phyloP scores from a whole-genome alignment of 2,888 invertebrate species.

The Pomacea canaliculata region DNA sequence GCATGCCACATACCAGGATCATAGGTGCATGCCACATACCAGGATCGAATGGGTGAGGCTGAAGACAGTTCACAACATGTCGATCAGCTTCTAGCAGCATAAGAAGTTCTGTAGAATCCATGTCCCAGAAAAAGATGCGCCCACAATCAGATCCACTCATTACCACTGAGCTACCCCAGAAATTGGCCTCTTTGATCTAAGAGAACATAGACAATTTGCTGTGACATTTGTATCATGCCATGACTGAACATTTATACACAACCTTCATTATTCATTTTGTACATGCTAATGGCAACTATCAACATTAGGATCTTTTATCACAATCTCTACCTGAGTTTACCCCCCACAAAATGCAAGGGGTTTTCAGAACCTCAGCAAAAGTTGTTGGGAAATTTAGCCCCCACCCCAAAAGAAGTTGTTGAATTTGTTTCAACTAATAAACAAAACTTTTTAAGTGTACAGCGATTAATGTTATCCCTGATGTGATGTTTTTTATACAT shows the following conservation, averaged over 20 bases:
- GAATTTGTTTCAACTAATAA: too few relatives aligned
- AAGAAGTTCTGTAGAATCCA: slow-evolving; percentile 78
- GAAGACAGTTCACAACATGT: slow-evolving; percentile 85
- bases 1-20: slow-evolving; percentile 68
- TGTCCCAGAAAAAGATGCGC: slow-evolving; percentile 86
- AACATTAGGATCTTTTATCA: too few relatives aligned
- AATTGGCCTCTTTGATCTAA: slow-evolving; percentile 88
- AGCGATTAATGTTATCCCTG: too few relatives aligned
- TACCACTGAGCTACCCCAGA: slow-evolving; percentile 85
- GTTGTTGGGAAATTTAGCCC: too few relatives aligned
- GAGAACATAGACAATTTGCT: background rate
- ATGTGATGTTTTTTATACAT: too few relatives aligned
- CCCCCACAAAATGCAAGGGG: too few relatives aligned
- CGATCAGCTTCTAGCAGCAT: slow-evolving; percentile 85
- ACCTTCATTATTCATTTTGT: background rate
- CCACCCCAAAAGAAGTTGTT: too few relatives aligned
- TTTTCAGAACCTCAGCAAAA: too few relatives aligned
- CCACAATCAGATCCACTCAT: slow-evolving; percentile 93
- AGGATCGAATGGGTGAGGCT: slow-evolving; percentile 82
- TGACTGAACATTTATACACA: background rate
- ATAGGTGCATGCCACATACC: slow-evolving; percentile 38
- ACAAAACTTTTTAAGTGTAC: too few relatives aligned
- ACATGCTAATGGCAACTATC: too few relatives aligned
- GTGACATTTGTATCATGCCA: background rate
- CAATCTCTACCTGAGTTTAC: background rate